Evolutionary conservation across 2,888 invertebrate species (phyloP), one percentile per base, ranked within the genome.

Genomic region (Tenthredo notha): DNA sequence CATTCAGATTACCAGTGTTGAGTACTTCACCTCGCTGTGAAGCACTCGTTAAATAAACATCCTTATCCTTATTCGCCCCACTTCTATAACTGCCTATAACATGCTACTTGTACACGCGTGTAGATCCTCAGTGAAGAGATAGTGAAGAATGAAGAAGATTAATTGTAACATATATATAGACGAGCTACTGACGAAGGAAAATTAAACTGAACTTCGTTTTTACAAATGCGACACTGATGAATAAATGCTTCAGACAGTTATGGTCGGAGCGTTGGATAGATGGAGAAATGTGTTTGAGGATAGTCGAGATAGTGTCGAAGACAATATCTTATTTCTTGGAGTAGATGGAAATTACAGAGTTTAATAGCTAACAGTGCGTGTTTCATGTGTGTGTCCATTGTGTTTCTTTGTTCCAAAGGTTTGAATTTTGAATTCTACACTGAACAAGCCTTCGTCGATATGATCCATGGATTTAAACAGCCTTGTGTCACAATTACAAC

Each of bases 191-290:
- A 75, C 75, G 47, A 75, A 25, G 18, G 47, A 50, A 75, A 50
- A 50, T 50, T 75, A 75, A 50, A 75, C 50, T 18, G 7, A 75
- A n/a, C 75, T 75, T 50, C 29, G 74, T 75, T 75, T 75, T 25
- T 75, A 47, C 75, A 50, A 29, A 75, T 18, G 25, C 29, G 43
- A 33, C 50, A 47, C 15, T 12, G 47, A 75, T 75, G 47, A 75
- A 7, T 50, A 18, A 75, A 21, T 29, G 75, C 50, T 75, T 4
- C 43, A 33, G 78, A 58, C 33, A 78, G 75, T 15, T 75, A 33
- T 33, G 15, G 21, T 58, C 50, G 50, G 12, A 50, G 15, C 25
- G 12, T 50, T 25, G 50, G 29, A 75, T 15, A 29, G 29, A 25
- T 29, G 29, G 50, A 50, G 75, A 47, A 74, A 50, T 6, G 50